Base-by-base conservation (phyloP, 2,888 invertebrate species). In the Polyommatus icarus region DNA sequence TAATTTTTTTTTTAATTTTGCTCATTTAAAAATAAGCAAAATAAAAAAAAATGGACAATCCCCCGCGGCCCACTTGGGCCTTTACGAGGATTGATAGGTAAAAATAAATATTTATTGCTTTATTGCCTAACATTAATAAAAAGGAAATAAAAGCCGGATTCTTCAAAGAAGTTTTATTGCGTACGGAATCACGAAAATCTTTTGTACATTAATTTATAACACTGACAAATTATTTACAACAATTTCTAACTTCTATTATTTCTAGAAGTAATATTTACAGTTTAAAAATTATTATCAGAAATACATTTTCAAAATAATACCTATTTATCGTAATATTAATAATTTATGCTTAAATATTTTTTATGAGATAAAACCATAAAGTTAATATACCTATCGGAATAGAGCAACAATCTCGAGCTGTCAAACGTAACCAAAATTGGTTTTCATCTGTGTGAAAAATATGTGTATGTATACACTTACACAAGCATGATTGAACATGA, bases 141-240 rank as follows among this genome's bases (percentile, higher is more conserved):
- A 29, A 83, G 81, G 78, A 81, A 78, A 36, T 67, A 71, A 61
- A 76, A 61, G 76, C 76, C 24, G 24, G 50, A 75, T 75, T 29
- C 75, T 85, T 86, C 91, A 91, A 90, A 90, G 92, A 91, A 92
- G 85, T 91, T 87, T 93, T 93, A 93, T 92, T 93, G 93, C 93
- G 86, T 93, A 92, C 89, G 88, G 90, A 88, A 92, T 91, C 91
- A 92, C 89, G 87, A 90, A 93, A 93, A 90, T 89, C 85, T 83
- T 89, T 88, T 93, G 91, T 93, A 93, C 93, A 93, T 85, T 24
- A 24, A 24, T 86, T 87, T 87, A 87, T 90, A 92, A 93, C 93
- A 92, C 87, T 87, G 89, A 91, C 90, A 87, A 89, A 85, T 88
- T 92, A 93, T 93, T 89, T 93, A 93, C 93, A 93, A 82, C 93